Conservation (phyloP, 2,888 invertebrate species). For the Phlogophora meticulosa region DNA sequence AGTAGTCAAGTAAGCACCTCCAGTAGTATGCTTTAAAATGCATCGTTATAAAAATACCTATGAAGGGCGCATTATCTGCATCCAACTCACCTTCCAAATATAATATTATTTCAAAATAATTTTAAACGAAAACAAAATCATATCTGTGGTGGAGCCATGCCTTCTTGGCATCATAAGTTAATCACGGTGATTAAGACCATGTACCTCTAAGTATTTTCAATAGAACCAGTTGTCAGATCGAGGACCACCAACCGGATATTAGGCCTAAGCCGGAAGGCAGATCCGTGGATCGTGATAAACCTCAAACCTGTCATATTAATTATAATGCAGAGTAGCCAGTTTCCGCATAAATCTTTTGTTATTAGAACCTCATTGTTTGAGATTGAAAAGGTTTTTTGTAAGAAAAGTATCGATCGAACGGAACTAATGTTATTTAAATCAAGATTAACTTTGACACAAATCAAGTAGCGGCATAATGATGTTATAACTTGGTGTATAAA, state of each 20-base stretch:
- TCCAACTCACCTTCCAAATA: neutral
- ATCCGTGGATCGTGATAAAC: conserved; percentile 60
- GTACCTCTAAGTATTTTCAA: neutral
- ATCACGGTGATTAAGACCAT: neutral
- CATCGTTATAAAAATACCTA: conserved; percentile 1
- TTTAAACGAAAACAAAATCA: neutral
- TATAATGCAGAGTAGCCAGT: conserved; percentile 65
- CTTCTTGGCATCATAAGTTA: neutral
- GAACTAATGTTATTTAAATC: conserved; percentile 16
- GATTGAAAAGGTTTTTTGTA: conserved; percentile 14
- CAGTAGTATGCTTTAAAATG: conserved; percentile 3
- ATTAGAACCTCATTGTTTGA: conserved; percentile 61
- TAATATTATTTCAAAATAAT: too few relatives aligned
- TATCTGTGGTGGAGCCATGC: neutral
- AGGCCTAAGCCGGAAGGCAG: conserved; percentile 63
- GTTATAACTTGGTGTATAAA: conserved; percentile 42
- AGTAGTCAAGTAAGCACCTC: conserved; percentile 4
- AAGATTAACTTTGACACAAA: conserved; percentile 28
- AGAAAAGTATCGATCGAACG: conserved; percentile 21
- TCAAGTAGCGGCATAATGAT: conserved; percentile 26
- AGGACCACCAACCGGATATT: conserved; percentile 73
- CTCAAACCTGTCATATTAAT: conserved; percentile 69
- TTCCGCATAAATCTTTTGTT: conserved; percentile 69
- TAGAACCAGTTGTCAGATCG: conserved; percentile 61
- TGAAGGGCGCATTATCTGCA: neutral